Percentiles rank a stretch among this genome's conserved stretches.
Evolutionary conservation across 2,113 vertebrate genomes (phyloP).

Genomic region (Grantiella picta): DNA sequence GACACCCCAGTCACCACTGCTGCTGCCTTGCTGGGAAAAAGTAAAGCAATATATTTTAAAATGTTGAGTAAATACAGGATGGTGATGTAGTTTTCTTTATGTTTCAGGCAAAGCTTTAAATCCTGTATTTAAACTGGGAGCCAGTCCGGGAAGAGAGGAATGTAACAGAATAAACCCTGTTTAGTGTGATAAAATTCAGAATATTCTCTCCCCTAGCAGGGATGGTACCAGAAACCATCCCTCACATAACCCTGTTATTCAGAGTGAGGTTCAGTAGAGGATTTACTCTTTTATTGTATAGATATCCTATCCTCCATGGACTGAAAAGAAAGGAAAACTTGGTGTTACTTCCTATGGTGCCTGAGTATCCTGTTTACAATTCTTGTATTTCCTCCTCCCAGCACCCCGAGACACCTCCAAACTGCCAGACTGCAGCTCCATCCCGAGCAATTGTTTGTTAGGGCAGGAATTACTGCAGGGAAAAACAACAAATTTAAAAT

Average conservation of each 20-base stretch:
- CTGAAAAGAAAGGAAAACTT: background rate
- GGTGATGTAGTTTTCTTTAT: background rate
- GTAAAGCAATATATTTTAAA: background rate
- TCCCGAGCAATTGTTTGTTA: background rate
- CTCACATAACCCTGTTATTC: background rate
- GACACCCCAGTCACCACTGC: accelerated
- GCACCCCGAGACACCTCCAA: background rate
- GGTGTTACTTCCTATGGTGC: background rate
- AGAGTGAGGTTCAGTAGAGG: background rate
- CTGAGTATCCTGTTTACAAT: background rate
- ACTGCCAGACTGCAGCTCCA: background rate
- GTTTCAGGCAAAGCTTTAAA: background rate
- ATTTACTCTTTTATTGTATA: background rate
- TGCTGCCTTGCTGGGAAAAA: background rate
- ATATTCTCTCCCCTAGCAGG: background rate
- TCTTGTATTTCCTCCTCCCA: background rate
- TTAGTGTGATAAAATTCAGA: background rate
- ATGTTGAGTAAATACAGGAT: background rate
- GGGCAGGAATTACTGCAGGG: background rate
- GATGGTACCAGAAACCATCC: background rate
- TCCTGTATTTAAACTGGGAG: background rate
- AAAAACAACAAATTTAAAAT: background rate
- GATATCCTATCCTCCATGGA: background rate
- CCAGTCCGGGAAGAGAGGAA: background rate
- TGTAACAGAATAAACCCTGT: background rate